These are phyloP conservation scores for Dipus sagitta DNA, from an alignment of 2,797 vertebrate genomes.

Conservation along the genomic window DNA sequence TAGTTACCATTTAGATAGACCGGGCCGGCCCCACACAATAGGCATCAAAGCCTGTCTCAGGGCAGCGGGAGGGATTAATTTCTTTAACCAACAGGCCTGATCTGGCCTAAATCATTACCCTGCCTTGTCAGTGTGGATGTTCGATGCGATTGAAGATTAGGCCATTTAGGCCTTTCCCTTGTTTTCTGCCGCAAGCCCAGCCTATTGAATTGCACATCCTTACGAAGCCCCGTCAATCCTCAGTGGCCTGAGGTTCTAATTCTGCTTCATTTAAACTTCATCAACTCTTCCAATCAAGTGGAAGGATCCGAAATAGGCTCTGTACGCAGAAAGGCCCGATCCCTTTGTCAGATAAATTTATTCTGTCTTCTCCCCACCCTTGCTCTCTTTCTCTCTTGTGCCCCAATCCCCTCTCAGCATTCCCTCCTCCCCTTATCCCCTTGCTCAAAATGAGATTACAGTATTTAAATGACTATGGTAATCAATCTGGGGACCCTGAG, in stretches of 20 bases:
- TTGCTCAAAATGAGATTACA: slow-evolving; percentile 99
- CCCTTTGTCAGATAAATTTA: slow-evolving; percentile 92
- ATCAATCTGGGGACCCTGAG: slow-evolving; percentile 93
- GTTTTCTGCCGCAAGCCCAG: slow-evolving; percentile 82
- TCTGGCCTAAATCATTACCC: slow-evolving; percentile 97
- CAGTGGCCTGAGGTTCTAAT: slow-evolving; percentile 96
- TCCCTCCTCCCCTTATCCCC: slow-evolving; percentile 90
- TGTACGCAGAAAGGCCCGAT: slow-evolving; percentile 89
- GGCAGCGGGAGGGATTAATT: slow-evolving; percentile 95
- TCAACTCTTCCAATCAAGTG: slow-evolving; percentile 99
- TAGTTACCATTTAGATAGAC: slow-evolving; percentile 99
- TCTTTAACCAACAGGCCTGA: slow-evolving; percentile 94
- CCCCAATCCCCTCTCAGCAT: slow-evolving; percentile 87
- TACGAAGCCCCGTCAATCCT: slow-evolving; percentile 89
- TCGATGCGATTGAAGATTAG: slow-evolving; percentile 99
- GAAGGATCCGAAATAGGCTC: slow-evolving; percentile 96
- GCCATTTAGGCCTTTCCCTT: slow-evolving; percentile 94
- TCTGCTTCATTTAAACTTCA: slow-evolving; percentile 99
- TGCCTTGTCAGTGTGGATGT: slow-evolving; percentile 94
- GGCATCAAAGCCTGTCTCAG: slow-evolving; percentile 92
- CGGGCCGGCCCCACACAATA: slow-evolving; percentile 93
- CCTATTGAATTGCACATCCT: slow-evolving; percentile 88
- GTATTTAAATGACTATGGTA: slow-evolving; percentile 99
- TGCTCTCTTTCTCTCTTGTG: slow-evolving; percentile 79
- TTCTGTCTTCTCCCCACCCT: slow-evolving; percentile 85